Evolutionary conservation across 2,797 vertebrate species (phyloP), one percentile per base, ranked within the genome.

Genomic region (Calcarius lapponicus): DNA sequence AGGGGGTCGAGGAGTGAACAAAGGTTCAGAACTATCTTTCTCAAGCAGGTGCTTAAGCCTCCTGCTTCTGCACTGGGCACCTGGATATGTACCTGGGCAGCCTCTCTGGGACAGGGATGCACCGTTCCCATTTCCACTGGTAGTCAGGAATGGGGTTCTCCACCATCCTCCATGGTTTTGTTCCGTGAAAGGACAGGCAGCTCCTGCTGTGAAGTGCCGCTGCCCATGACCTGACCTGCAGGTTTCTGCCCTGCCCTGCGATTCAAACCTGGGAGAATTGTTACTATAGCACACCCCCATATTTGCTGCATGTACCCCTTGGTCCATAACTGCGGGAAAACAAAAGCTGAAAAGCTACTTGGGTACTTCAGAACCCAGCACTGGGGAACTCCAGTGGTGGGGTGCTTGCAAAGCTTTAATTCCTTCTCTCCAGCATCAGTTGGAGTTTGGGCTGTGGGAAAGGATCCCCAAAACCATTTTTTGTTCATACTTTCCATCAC

Each of bases 111-210:
- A 8, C 47, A 9, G 21, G 17, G 48, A 36, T 36, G 45, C 16
- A 0, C 20, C 11, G 0, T 9, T 69, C 51, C 84, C 19, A 0
- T 13, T 60, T 17, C 53, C 38, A 7, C 6, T 2, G 9, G 6
- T 10, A 21, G 17, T 8, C 42, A 50, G 60, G 10, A 3, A 0
- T 8, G 10, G 34, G 34, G 28, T 5, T 76, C 58, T 32, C 62
- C 42, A 20, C 57, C 0, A 0, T 3, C 11, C 34, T 28, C 13
- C 5, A 62, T 48, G 6, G 0, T 32, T 71, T 56, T 48, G 25
- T 31, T 11, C 36, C 34, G 4, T 58, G 22, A 22, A 28, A 54
- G 51, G n/a, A 17, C 0, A 0, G 29, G 54, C 61, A 65, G 54
- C 34, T 84, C 11, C 47, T 65, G 18, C 65, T 36, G 24, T 69